Base-by-base conservation (phyloP, 2,888 invertebrate genomes). In the Polydesmus complanatus region DNA sequence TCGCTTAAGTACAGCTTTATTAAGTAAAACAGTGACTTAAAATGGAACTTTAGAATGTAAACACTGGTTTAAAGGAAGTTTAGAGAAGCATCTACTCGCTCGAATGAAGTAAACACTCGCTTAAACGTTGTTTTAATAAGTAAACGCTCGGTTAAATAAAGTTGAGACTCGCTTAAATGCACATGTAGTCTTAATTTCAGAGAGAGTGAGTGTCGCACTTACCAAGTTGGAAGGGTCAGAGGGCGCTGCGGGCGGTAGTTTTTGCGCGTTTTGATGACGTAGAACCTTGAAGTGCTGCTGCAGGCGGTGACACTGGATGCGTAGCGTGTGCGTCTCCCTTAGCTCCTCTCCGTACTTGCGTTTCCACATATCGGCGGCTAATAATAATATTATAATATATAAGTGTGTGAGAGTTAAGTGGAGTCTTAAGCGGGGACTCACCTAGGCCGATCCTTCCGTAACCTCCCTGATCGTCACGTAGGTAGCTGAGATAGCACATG, bases 281-380 rank as follows among this genome's bases (percentile, higher is more conserved):
- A 58, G 22, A 21, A 58, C 14, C 18, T 58, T 21, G 26, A 60
- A 51, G 50, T 60, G 55, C 51, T 60, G 55, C 18, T 37, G 27
- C 56, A 60, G 27, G 23, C 60, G 48, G n/a, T 47, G 48, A 21
- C 48, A 55, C 22, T 60, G 55, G 47, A 56, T 54, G 25, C 51
- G 27, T 26, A 60, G 22, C 26, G 56, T 26, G 27, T 60, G 60
- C 18, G 56, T 60, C 5, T 60, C 60, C 2, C 60, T 47, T 21
- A 49, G 48, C 49, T 60, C 60, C 47, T 60, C 60, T 2, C 27
- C 27, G 27, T 37, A 60, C 18, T 60, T 60, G 27, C 60, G 47
- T 22, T 60, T 60, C 60, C 60, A 60, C 60, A 60, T 55, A 50
- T 60, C 60, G 21, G 26, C 60, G 27, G 56, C 60, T 60, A 37